phyloP scores from a whole-genome alignment of 1,140 invertebrate species.

The Lasaia peninsularis region DNA sequence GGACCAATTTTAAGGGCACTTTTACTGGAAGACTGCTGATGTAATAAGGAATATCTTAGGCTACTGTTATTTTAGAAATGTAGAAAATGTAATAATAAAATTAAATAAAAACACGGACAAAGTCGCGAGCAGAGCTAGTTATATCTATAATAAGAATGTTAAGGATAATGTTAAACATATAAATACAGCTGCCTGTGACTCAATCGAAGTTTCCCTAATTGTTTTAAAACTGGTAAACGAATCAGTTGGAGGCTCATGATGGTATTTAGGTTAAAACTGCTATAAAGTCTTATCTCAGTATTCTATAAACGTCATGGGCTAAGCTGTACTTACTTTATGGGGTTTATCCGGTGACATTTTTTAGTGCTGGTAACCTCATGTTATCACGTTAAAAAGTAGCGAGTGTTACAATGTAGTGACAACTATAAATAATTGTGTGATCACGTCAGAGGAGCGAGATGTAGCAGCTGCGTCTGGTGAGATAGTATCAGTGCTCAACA shows the following conservation, averaged over 20 bases:
- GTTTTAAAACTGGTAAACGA: conserved; percentile 12
- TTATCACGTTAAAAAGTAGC: conserved; percentile 18
- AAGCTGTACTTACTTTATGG: conserved; percentile 16
- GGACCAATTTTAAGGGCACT: too few relatives aligned
- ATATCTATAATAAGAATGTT: too few relatives aligned
- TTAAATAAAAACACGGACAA: too few relatives aligned
- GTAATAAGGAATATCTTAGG: too few relatives aligned
- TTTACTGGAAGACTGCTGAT: too few relatives aligned
- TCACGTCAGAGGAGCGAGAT: neutral
- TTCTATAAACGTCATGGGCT: conserved; percentile 9
- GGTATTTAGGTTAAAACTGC: conserved; percentile 51
- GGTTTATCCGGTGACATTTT: conserved; percentile 21
- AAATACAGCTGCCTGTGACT: neutral
- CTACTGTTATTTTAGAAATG: too few relatives aligned
- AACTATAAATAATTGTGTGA: neutral
- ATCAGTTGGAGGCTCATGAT: neutral
- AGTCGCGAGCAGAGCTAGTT: too few relatives aligned
- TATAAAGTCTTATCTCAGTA: conserved; percentile 57
- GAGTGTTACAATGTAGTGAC: neutral
- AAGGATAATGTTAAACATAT: neutral
- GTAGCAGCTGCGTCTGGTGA: too few relatives aligned
- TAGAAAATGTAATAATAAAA: too few relatives aligned
- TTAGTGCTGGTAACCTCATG: neutral
- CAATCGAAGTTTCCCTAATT: neutral
- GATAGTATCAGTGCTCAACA: too few relatives aligned